A percentile compares a stretch with the other conserved stretches of the same genome.
Evolutionary conservation across 2,797 vertebrate species (phyloP).

Genomic region (Gambusia yucatana): DNA sequence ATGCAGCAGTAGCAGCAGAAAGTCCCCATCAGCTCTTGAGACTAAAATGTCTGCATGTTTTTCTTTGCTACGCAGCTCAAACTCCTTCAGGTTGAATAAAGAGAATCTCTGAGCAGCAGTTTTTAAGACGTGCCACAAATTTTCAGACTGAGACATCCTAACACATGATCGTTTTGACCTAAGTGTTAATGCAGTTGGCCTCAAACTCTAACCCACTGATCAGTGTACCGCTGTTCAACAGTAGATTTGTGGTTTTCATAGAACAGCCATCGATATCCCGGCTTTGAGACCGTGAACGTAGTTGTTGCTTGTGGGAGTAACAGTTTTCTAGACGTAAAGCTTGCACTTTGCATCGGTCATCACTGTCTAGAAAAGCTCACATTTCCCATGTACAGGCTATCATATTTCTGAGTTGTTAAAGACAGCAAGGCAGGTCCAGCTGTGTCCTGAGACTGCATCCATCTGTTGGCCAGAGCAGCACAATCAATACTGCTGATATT

Average conservation of each 20-base stretch:
- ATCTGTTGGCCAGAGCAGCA: slow-evolving; percentile 67
- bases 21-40: too few relatives aligned
- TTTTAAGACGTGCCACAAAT: too few relatives aligned
- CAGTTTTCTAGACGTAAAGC: too few relatives aligned
- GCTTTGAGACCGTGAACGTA: neutral
- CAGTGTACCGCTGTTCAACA: neutral
- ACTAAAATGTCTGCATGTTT: too few relatives aligned
- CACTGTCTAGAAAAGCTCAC: neutral
- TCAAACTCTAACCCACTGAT: neutral
- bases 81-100: too few relatives aligned
- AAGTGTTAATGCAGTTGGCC: neutral
- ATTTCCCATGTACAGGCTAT: neutral
- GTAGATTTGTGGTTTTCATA: neutral
- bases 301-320: neutral
- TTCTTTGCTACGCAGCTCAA: too few relatives aligned
- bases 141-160: too few relatives aligned
- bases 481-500: slow-evolving; percentile 77
- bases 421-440: slow-evolving; percentile 14
- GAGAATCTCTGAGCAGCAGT: too few relatives aligned
- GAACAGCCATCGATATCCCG: neutral
- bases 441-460: slow-evolving; percentile 51
- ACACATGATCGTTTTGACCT: too few relatives aligned
- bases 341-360: neutral
- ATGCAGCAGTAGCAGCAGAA: too few relatives aligned
- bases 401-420: neutral